Evolutionary conservation across 2,797 vertebrate genomes (phyloP).

Genomic region (Melopsittacus undulatus): DNA sequence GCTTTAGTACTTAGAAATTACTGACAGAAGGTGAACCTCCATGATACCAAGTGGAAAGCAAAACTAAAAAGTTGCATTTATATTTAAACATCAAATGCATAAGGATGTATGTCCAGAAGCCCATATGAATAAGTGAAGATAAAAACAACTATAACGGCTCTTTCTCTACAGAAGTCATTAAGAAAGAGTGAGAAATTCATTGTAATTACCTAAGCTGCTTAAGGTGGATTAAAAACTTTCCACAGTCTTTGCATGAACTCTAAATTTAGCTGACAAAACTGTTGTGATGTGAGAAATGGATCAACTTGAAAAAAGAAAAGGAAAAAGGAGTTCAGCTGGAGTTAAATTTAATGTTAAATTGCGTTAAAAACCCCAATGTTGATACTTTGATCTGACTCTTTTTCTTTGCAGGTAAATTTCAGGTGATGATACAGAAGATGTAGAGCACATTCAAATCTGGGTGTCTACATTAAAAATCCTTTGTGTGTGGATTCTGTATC

Average conservation of each 20-base stretch:
- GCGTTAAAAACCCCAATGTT: not conserved
- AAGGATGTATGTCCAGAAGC: not conserved
- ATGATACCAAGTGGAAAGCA: not conserved
- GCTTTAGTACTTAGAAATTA: not conserved
- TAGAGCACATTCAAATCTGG: constrained; percentile 59
- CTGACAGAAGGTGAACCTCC: not conserved
- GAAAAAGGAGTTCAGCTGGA: not conserved
- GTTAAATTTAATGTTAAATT: not conserved
- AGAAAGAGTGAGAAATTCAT: not conserved
- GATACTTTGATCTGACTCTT: not conserved
- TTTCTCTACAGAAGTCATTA: not conserved
- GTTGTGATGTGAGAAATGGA: not conserved
- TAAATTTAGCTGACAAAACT: not conserved
- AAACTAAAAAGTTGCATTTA: not conserved
- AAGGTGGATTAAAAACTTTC: not conserved
- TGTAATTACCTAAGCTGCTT: not conserved
- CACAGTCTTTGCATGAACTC: not conserved
- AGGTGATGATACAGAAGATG: constrained; percentile 87
- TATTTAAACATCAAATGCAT: not conserved
- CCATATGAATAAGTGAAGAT: not conserved
- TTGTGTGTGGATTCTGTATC: not conserved
- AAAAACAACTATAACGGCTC: not conserved
- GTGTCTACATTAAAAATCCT: not conserved
- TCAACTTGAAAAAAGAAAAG: not conserved
- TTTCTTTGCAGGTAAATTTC: constrained; percentile 81